Base-by-base conservation (phyloP, 2,888 invertebrate genomes). In the Aromia moschata region DNA sequence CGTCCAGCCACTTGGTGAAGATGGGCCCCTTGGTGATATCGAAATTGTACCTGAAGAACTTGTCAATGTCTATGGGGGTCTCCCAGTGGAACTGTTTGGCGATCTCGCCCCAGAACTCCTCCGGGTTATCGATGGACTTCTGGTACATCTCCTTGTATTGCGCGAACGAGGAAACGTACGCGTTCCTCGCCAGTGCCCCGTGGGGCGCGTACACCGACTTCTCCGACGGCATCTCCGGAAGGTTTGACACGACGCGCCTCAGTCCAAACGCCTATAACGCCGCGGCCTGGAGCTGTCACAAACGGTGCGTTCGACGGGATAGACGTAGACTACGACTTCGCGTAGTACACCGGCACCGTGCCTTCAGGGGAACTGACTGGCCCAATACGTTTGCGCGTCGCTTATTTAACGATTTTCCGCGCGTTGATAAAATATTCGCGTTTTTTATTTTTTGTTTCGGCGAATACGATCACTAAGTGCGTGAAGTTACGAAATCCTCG, bases 41-140 rank as follows among this genome's bases (percentile, higher is more conserved):
- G 78, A 98, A 98, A 82, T 98, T 98, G 81, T 92, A 97, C 10
- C 91, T 89, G 73, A 93, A 84, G 77, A 96, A 94, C 70, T 90
- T 89, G 56, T 89, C 88, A 57, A 87, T 84, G 65, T 90, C 86
- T 46, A 88, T 86, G 45, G 89, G 87, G 16, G 89, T 89, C 78
- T 94, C 93, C 94, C 97, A 99, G 80, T 95, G 88, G 77, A 98
- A 96, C 77, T 96, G 90, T 70, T 91, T 89, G n/a, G 94, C 92
- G 68, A 98, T 91, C 71, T 93, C 89, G 17, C 89, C 88, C 99
- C 98, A 99, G 81, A 99, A 99, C 56, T 86, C 87, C 69, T 90
- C 91, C 0, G 98, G 96, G 74, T 94, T 87, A 51, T 94, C 90
- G 63, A 98, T 83, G 0, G 97, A 97, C 75, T 88, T 86, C 73